These are phyloP conservation scores for Martes martes DNA, from an alignment of 2,113 vertebrate species.

Conservation along the genomic window DNA sequence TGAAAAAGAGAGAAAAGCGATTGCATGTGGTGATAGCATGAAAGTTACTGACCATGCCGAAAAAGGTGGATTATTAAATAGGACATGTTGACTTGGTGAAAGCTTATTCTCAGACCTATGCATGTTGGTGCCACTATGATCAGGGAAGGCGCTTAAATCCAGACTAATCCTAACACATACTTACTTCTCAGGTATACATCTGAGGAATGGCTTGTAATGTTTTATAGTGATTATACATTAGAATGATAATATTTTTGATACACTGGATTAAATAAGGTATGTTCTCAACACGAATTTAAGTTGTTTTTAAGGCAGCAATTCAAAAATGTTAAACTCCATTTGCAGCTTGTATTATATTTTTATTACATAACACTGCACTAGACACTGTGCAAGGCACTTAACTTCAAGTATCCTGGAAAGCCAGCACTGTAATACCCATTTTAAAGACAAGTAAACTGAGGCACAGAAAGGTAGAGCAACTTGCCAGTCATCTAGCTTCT, in stretches of 20 bases:
- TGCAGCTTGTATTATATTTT: background rate
- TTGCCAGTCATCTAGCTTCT: background rate
- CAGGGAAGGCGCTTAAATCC: background rate
- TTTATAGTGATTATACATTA: background rate
- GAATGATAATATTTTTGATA: background rate
- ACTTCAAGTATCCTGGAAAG: background rate
- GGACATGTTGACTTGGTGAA: background rate
- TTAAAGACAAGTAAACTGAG: background rate
- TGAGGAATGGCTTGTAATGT: background rate
- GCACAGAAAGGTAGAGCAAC: background rate
- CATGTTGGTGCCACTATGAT: too few relatives aligned
- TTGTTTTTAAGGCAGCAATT: background rate
- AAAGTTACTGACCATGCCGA: background rate
- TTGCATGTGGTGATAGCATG: background rate
- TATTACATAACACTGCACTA: background rate
- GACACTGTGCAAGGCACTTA: background rate
- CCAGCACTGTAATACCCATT: background rate
- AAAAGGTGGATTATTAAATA: background rate
- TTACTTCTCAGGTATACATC: too few relatives aligned
- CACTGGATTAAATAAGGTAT: background rate
- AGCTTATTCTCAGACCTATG: background rate
- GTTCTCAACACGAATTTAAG: background rate
- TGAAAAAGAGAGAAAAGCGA: background rate
- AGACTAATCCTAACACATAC: background rate
- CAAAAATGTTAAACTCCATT: background rate